Conservation (phyloP, 1,140 invertebrate species). For the Sarcophaga bullata region DNA sequence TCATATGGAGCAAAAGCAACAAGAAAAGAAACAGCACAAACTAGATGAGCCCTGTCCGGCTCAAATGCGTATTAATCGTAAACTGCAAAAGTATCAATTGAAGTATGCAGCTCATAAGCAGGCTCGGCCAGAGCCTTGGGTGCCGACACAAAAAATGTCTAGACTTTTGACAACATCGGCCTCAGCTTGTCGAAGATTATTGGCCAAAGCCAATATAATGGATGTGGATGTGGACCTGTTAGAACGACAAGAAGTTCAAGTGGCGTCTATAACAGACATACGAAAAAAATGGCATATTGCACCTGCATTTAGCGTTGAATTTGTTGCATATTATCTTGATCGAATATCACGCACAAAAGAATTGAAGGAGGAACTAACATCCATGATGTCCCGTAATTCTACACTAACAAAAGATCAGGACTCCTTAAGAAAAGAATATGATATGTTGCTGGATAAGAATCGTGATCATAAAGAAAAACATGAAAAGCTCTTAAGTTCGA, state of each 20-base stretch:
- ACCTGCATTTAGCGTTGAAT: constrained; percentile 92
- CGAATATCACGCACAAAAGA: constrained; percentile 80
- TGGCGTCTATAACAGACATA: constrained; percentile 83
- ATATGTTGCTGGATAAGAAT: constrained; percentile 70
- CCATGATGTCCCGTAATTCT: constrained; percentile 80
- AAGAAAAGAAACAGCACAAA: constrained; percentile 64
- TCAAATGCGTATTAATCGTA: constrained; percentile 79
- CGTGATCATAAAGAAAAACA: constrained; percentile 51
- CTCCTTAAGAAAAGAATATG: constrained; percentile 79
- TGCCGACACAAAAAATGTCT: constrained; percentile 94
- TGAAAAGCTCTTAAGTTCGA: constrained; percentile 65
- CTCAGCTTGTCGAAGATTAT: constrained; percentile 83
- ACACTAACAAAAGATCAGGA: constrained; percentile 78
- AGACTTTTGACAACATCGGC: constrained; percentile 89
- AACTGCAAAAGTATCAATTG: constrained; percentile 79
- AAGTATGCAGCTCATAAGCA: constrained; percentile 81
- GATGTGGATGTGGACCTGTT: constrained; percentile 82
- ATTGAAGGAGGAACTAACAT: constrained; percentile 79
- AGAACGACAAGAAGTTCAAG: constrained; percentile 83
- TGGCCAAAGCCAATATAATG: constrained; percentile 90
- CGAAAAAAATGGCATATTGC: constrained; percentile 94
- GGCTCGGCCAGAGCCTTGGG: constrained; percentile 84
- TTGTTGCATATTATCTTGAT: constrained; percentile 93
- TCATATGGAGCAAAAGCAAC: constrained; percentile 70
- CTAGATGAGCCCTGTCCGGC: constrained; percentile 69